phyloP scores from a whole-genome alignment of 2,797 vertebrate species.

The Dromococcyx pavoninus region DNA sequence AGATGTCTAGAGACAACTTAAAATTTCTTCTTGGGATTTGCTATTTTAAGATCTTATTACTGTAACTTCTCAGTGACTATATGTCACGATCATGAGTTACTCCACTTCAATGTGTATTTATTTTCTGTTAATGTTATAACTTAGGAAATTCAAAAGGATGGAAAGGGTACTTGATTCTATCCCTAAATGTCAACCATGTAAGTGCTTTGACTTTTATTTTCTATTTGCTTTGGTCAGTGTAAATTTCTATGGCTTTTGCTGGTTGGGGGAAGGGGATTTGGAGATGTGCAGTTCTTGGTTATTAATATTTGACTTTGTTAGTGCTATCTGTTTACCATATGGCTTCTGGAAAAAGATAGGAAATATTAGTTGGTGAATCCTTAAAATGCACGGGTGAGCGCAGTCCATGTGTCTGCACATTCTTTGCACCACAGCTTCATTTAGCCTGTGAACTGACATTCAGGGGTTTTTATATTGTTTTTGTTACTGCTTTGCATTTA shows the following conservation, averaged over 20 bases:
- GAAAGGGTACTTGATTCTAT: slow-evolving; percentile 73
- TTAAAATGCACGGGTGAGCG: slow-evolving; percentile 52
- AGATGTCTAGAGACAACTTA: neutral
- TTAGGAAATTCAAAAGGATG: slow-evolving; percentile 67
- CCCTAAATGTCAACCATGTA: slow-evolving; percentile 81
- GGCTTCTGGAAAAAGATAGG: slow-evolving; percentile 67
- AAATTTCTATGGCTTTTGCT: slow-evolving; percentile 84
- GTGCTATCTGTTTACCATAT: slow-evolving; percentile 82
- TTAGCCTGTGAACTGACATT: neutral
- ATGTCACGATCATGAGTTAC: slow-evolving; percentile 19
- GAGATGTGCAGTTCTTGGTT: slow-evolving; percentile 79
- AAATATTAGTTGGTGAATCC: slow-evolving; percentile 64
- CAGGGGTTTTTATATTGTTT: neutral
- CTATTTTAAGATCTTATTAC: slow-evolving; percentile 19
- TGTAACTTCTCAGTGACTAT: neutral
- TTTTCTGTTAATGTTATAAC: slow-evolving; percentile 77
- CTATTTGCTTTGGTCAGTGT: slow-evolving; percentile 85
- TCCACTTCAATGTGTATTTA: slow-evolving; percentile 60
- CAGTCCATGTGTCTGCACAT: slow-evolving; percentile 10
- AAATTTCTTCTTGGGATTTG: slow-evolving; percentile 33
- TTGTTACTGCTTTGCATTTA: neutral
- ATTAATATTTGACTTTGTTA: slow-evolving; percentile 88
- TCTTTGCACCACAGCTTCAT: slow-evolving; percentile 2
- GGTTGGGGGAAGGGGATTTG: slow-evolving; percentile 81
- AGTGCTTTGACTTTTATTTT: slow-evolving; percentile 85